phyloP scores from a whole-genome alignment of 2,113 vertebrate genomes.

The human (Homo sapiens) region DNA sequence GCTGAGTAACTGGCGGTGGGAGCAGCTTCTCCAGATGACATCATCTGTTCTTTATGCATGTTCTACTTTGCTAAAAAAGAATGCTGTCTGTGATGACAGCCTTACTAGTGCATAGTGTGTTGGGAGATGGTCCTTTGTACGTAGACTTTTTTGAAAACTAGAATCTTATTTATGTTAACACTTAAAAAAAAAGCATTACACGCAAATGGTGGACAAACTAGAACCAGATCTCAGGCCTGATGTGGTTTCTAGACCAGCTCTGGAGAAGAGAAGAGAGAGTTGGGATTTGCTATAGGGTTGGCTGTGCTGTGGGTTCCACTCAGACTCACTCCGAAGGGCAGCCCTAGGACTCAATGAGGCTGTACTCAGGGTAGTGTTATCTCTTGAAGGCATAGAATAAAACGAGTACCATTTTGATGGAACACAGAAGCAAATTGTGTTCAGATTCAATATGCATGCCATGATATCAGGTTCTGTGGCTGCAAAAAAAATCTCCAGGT shows the following conservation, averaged over 20 bases:
- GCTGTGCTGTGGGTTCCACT: background rate
- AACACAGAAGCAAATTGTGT: background rate
- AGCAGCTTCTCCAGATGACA: background rate
- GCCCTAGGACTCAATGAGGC: background rate
- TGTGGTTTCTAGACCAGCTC: background rate
- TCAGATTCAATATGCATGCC: background rate
- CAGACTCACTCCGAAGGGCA: background rate
- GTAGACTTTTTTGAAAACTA: background rate
- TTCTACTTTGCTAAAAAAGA: background rate
- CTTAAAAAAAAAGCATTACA: background rate
- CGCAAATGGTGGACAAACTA: background rate
- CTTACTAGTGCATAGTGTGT: background rate
- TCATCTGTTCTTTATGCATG: background rate
- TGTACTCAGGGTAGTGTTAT: background rate
- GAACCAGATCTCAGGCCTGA: background rate
- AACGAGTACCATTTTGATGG: background rate
- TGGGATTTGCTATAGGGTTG: background rate
- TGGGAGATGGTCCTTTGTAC: background rate
- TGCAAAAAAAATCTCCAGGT: background rate
- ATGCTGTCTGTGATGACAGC: background rate
- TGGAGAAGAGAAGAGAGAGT: background rate
- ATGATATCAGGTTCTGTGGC: background rate
- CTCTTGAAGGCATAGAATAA: background rate
- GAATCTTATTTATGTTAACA: background rate
- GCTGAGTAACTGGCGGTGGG: background rate